A percentile compares a stretch with the other conserved stretches of the same genome.
Conservation (phyloP, 2,113 vertebrate genomes). For the Pogonocichla stellata region DNA sequence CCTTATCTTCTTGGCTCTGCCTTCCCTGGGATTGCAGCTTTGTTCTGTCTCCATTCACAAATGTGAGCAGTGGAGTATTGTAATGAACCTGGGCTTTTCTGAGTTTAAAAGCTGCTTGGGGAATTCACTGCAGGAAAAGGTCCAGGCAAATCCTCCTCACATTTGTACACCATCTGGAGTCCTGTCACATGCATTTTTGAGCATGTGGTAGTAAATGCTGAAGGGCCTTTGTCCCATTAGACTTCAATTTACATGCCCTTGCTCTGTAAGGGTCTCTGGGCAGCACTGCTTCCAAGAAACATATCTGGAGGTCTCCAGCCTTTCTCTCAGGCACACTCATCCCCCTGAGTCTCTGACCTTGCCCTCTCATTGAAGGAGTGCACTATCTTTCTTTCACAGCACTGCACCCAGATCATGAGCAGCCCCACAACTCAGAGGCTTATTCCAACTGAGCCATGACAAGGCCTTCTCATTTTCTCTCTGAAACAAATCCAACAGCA, state of each 20-base stretch:
- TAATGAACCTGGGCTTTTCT: background rate
- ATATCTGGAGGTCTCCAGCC: background rate
- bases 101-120: background rate
- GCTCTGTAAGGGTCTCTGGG: background rate
- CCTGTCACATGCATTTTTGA: background rate
- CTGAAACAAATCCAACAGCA: background rate
- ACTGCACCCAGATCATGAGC: background rate
- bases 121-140: constrained; percentile 8
- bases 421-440: background rate
- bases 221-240: background rate
- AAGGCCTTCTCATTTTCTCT: background rate
- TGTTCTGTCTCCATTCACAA: background rate
- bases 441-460: background rate
- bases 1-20: background rate
- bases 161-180: constrained; percentile 23
- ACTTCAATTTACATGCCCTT: background rate
- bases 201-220: constrained; percentile 2
- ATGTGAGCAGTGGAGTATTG: background rate
- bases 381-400: background rate
- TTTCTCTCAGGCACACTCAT: background rate
- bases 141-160: constrained; percentile 9
- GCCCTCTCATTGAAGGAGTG: background rate
- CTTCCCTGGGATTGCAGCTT: background rate
- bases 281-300: background rate
- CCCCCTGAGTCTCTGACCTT: background rate